Evolutionary conservation across 64 coral and sea anemone species (phyloP).

Genomic region (Stichodactyla helianthus): DNA sequence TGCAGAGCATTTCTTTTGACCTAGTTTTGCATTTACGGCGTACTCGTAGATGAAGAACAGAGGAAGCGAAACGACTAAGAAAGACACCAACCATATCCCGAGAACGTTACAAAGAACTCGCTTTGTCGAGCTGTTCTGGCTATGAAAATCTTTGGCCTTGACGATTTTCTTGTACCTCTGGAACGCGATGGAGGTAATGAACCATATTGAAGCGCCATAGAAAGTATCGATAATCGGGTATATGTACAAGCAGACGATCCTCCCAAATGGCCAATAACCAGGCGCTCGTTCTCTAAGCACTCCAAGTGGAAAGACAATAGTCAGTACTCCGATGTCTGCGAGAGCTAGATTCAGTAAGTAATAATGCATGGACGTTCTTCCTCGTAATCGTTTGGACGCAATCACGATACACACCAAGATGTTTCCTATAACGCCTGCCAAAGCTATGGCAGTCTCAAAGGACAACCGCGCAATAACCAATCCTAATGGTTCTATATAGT

Average conservation of each 20-base stretch:
- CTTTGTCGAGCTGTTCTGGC: background rate
- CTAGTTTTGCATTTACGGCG: background rate
- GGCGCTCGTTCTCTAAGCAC: conserved; percentile 58
- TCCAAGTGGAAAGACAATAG: conserved; percentile 50
- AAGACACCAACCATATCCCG: conserved; percentile 41
- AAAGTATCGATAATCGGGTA: conserved; percentile 47
- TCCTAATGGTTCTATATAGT: conserved; percentile 21
- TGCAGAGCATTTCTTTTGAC: background rate
- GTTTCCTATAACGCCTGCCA: conserved; percentile 20
- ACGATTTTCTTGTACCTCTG: conserved; percentile 58
- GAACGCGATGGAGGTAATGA: conserved; percentile 46
- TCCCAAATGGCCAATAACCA: conserved; percentile 41
- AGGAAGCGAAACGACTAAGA: conserved; percentile 48
- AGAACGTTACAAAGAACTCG: conserved; percentile 13
- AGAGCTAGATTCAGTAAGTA: conserved; percentile 48
- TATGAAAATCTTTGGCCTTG: background rate
- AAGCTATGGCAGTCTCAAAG: conserved; percentile 8
- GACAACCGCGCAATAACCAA: conserved; percentile 12
- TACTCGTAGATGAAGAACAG: conserved; percentile 46
- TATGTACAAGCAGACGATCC: conserved; percentile 31
- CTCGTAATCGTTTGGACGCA: background rate
- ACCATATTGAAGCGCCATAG: conserved; percentile 59
- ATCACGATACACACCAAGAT: conserved; percentile 33
- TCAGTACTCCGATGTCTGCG: conserved; percentile 38
- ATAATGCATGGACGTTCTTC: conserved; percentile 9